A percentile compares a stretch with the other conserved stretches of the same genome.
These are phyloP conservation scores for Muscina levida DNA, from an alignment of 2,888 invertebrate species.

Conservation along the genomic window DNA sequence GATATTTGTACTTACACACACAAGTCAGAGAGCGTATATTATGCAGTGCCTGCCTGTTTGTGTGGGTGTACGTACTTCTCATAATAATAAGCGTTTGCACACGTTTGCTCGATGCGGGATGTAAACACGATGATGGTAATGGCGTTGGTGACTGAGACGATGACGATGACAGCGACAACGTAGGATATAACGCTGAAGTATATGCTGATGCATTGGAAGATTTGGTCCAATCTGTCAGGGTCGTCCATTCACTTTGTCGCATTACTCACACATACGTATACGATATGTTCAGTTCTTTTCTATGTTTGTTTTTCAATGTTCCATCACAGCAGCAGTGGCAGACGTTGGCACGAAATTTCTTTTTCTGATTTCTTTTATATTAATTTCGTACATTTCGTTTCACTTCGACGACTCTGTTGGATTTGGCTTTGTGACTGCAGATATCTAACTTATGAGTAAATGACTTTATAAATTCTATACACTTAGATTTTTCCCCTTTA, in stretches of 20 bases:
- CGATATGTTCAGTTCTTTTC: background rate
- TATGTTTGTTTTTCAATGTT: background rate
- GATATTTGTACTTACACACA: too few species aligned
- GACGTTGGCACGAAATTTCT: background rate
- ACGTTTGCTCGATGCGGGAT: too few species aligned
- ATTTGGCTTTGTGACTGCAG: background rate
- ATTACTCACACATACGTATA: background rate
- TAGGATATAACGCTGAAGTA: too few species aligned
- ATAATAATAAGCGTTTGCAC: too few species aligned
- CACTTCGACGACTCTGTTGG: background rate
- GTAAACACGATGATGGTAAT: too few species aligned
- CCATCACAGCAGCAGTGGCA: background rate
- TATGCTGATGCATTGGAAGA: too few species aligned
- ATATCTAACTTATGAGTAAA: background rate
- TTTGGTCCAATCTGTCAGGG: constrained; percentile 53
- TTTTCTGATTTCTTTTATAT: background rate
- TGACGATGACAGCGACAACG: background rate
- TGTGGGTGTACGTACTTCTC: too few species aligned
- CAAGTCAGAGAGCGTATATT: too few species aligned
- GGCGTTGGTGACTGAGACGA: too few species aligned
- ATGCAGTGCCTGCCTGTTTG: too few species aligned
- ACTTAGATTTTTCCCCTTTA: constrained; percentile 10
- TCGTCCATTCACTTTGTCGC: constrained; percentile 57
- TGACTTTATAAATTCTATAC: constrained; percentile 12
- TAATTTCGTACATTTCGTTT: background rate